These are phyloP conservation scores for Cerceris ruficornis DNA, from an alignment of 2,888 invertebrate species.

Conservation along the genomic window DNA sequence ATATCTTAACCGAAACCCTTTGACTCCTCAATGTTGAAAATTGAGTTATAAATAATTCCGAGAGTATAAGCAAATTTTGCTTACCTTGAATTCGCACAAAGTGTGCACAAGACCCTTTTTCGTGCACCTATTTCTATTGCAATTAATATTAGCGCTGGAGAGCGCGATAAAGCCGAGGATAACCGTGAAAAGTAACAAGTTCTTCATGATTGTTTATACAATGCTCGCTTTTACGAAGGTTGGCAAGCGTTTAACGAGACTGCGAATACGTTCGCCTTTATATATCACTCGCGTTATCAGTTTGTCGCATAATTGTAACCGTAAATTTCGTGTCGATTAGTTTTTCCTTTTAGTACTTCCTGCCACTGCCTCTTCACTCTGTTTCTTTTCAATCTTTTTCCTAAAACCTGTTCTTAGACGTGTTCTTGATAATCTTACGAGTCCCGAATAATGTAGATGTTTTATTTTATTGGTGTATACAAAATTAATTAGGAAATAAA, in stretches of 20 bases:
- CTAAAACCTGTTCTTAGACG: too few species aligned
- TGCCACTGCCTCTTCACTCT: too few species aligned
- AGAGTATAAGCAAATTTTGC: slow-evolving; percentile 7
- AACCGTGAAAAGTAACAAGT: not conserved
- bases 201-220: slow-evolving; percentile 9
- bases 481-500: too few species aligned
- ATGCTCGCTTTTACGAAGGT: not conserved
- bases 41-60: too few species aligned
- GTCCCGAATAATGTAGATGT: too few species aligned
- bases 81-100: slow-evolving; percentile 47
- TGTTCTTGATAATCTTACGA: too few species aligned
- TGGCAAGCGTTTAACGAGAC: not conserved
- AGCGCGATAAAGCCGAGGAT: not conserved
- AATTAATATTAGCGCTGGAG: slow-evolving; percentile 17
- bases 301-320: not conserved
- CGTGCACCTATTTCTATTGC: slow-evolving; percentile 21
- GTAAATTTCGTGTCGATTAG: not conserved
- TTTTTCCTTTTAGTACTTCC: not conserved
- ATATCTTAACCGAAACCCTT: too few species aligned
- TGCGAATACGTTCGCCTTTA: not conserved
- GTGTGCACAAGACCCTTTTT: slow-evolving; percentile 10
- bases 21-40: too few species aligned
- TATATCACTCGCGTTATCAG: not conserved
- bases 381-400: too few species aligned
- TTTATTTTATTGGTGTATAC: too few species aligned